Base-by-base conservation (phyloP, 2,888 invertebrate species). In the Lottia scabra region DNA sequence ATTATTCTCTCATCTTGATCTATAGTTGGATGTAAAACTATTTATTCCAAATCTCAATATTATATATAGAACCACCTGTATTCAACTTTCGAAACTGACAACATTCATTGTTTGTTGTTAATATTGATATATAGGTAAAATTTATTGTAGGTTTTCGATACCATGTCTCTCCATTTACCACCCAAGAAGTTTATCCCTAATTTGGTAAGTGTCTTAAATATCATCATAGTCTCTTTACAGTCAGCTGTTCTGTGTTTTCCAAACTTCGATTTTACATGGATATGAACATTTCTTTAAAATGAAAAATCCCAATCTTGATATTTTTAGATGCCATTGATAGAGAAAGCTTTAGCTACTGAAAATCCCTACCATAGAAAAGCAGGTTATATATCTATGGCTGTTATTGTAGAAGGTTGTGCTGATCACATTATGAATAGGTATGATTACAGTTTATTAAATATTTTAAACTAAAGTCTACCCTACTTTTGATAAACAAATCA, bases 321-420 rank as follows among this genome's bases (percentile, higher is more conserved):
- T 83, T 86, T n/a, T 13, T 81, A 92, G 92, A 87, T 92, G 80
- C 86, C 90, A 71, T 89, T 92, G 73, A 91, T 94, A 13, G 93
- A 94, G 82, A 92, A 93, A 8, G 93, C 93, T 1, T 86, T 95
- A 38, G 91, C 92, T 80, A 92, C 92, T 66, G 89, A 89, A 13
- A 92, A 94, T 83, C 90, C 92, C 13, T 91, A 92, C 78, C 91
- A 92, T 0, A 93, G 94, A 78, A 93, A 94, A 84, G 94, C 94
- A 10, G 93, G 93, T 0, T 95, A 93, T 87, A 89, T 94, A 56
- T 92, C 94, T 19, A 91, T 95, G 87, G 95, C 94, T 26, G 93
- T 95, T 27, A 91, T 94, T 74, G 93, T 94, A 1, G 95, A 95
- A 90, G 95, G 95, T 0, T 95, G 95, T 85, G 92, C 94, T 0